phyloP scores from a whole-genome alignment of 2,113 vertebrate genomes.

The Mastomys natalensis region DNA sequence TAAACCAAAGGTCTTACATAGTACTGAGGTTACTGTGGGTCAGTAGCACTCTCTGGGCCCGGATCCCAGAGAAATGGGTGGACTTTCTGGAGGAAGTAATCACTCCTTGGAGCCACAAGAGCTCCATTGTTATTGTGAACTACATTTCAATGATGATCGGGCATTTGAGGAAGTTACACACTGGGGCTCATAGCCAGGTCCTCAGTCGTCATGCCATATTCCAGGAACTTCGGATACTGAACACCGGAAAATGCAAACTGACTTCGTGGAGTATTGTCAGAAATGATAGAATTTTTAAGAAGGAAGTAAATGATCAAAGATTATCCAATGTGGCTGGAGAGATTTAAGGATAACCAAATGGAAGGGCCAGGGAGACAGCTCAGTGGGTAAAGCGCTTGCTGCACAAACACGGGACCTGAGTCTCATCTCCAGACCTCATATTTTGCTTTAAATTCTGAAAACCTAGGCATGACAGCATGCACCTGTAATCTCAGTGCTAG shows the following conservation, averaged over 20 bases:
- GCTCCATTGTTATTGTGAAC: not conserved
- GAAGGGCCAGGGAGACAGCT: no score
- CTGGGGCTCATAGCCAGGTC: not conserved
- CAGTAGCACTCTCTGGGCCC: not conserved
- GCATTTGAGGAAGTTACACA: not conserved
- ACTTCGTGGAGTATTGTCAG: accelerated
- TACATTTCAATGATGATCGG: not conserved
- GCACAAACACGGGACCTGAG: not conserved
- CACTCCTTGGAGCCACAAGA: no score
- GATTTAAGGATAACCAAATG: not conserved
- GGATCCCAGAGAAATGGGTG: not conserved
- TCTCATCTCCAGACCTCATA: not conserved
- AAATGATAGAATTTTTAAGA: not conserved
- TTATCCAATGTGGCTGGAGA: not conserved
- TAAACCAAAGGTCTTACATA: not conserved
- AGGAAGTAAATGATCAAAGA: not conserved
- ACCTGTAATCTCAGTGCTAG: not conserved
- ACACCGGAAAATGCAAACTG: not conserved
- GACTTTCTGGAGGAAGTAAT: not conserved
- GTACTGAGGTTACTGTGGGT: not conserved
- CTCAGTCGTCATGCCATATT: not conserved
- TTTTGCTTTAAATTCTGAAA: not conserved
- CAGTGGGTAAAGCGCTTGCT: not conserved
- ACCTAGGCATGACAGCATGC: not conserved
- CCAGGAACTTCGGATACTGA: not conserved